Evolutionary conservation across 1,140 invertebrate genomes (phyloP).

Genomic region (Diabrotica virgifera): DNA sequence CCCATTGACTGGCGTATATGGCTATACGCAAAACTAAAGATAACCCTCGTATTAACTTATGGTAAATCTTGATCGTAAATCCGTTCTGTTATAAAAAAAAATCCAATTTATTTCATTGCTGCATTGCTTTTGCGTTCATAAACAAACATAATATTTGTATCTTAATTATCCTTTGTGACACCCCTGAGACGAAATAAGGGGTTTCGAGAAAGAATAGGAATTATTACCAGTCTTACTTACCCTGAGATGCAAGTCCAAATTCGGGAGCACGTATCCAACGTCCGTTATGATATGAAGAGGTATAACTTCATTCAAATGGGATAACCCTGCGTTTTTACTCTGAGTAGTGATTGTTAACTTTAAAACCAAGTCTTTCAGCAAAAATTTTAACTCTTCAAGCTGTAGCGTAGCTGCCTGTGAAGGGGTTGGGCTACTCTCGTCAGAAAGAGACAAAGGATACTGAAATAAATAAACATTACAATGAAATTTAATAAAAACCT

Average conservation of each 20-base stretch:
- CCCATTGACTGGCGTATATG: no score
- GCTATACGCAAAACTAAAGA: no score
- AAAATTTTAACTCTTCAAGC: constrained; percentile 45
- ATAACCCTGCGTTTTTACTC: constrained; percentile 35
- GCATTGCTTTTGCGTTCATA: no score
- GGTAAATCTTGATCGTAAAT: no score
- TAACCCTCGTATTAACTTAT: no score
- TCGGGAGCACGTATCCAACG: constrained; percentile 49
- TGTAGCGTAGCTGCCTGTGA: constrained; percentile 26
- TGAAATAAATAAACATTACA: constrained; percentile 2
- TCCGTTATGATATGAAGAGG: constrained; percentile 52
- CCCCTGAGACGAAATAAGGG: background rate
- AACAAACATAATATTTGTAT: no score
- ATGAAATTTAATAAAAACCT: background rate
- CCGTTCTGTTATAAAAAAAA: no score
- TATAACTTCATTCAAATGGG: constrained; percentile 36
- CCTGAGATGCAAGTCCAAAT: constrained; percentile 45
- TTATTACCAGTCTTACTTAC: no score
- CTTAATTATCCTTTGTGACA: background rate
- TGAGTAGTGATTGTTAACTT: constrained; percentile 47
- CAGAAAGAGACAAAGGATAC: constrained; percentile 9
- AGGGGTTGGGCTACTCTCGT: background rate
- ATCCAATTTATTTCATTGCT: no score
- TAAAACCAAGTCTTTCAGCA: constrained; percentile 47
- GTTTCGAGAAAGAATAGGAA: background rate